Percentiles rank a stretch among this genome's conserved stretches.
Evolutionary conservation across 2,888 invertebrate genomes (phyloP).

Genomic region (Drosophila percnosoma): DNA sequence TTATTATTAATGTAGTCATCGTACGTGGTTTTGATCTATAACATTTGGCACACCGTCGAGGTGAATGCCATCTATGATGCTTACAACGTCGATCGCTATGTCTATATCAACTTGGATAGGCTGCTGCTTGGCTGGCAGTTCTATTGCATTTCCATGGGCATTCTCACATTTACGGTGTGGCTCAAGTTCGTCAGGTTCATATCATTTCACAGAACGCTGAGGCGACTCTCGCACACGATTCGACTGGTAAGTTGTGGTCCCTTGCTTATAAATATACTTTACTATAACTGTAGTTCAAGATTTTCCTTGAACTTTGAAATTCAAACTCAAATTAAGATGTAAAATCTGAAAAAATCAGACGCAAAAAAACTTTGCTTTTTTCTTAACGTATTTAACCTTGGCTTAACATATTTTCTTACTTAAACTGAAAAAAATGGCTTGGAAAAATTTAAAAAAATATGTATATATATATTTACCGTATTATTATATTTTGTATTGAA

Average conservation of each 20-base stretch:
- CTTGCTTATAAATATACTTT: neutral
- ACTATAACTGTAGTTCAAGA: neutral
- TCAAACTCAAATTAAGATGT: neutral
- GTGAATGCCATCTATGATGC: neutral
- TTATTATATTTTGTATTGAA: neutral
- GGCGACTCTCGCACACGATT: neutral
- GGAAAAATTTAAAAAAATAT: neutral
- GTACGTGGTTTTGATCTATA: slow-evolving; percentile 5
- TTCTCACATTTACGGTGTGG: slow-evolving; percentile 14
- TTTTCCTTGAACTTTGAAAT: neutral
- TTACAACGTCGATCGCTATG: neutral
- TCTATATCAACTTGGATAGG: slow-evolving; percentile 17
- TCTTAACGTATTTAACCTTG: neutral
- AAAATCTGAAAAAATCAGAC: neutral
- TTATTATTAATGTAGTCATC: slow-evolving; percentile 7
- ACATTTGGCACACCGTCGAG: slow-evolving; percentile 22
- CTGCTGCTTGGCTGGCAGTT: slow-evolving; percentile 3
- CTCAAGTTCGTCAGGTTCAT: slow-evolving; percentile 24
- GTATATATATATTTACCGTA: neutral
- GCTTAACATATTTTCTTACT: no score
- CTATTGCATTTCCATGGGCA: slow-evolving; percentile 1
- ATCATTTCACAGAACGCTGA: slow-evolving; percentile 26
- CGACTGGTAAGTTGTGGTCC: slow-evolving; percentile 8
- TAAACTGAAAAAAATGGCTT: neutral
- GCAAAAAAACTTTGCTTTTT: neutral